Evolutionary conservation across 2,797 vertebrate genomes (phyloP), one percentile per base, ranked within the genome.

Genomic region (Adelosebastes latens): DNA sequence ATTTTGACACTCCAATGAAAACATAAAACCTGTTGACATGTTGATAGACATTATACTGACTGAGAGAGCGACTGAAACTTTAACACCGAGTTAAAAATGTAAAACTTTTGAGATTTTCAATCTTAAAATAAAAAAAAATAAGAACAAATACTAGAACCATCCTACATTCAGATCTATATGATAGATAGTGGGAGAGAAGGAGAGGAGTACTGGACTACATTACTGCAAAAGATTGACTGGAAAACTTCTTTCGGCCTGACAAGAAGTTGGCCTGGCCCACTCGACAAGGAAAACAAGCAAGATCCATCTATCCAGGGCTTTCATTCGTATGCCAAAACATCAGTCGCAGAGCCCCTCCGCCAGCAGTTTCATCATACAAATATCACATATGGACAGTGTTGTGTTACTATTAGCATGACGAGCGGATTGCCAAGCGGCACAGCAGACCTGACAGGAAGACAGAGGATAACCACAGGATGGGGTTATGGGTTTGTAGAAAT

Each of bases 231-330:
- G 89, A 95, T 89, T 92, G 93, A 96, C 91, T 92, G 92, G 88
- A 93, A 95, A 95, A 87, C 83, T 63, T 93, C 92, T 73, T 82
- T 83, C 13, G 34, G 77, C 79, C 80, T 94, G 94, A 95, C 94
- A 92, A 86, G 87, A 93, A 92, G 83, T 95, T 95, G 95, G 94
- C 93, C 79, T 22, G 66, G 53, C 13, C 69, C 60, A 34, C 80
- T 86, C 86, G 72, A 94, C 92, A 93, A 95, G 93, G 88, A 94
- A 95, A 95, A 94, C 93, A 93, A 94, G 93, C 89, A 92, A 89
- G 82, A 88, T 87, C 88, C 77, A 89, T 93, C 87, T 65, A 90
- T 93, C 87, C 87, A 88, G 84, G 84, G 79, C 85, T 94, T 93
- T 93, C 86, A 86, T 87, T 88, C 36, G 25, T 2, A 58, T 86